Evolutionary conservation across 2,888 invertebrate species (phyloP), one percentile per base, ranked within the genome.

Genomic region (Tuta absoluta): DNA sequence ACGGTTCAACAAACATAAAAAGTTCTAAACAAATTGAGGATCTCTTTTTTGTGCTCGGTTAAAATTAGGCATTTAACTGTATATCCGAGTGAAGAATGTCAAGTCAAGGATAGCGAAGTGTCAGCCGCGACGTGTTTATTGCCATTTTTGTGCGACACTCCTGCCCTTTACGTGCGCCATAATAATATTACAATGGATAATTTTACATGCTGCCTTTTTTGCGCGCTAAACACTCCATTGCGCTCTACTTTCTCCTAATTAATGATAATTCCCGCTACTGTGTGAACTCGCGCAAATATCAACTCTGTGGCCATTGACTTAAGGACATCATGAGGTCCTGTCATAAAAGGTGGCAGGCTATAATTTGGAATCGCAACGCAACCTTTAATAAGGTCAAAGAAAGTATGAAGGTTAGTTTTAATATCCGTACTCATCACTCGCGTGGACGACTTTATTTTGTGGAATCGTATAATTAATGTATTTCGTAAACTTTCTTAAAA

Each of bases 161-260:
- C 63, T 85, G 84, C 80, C 87, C 86, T 87, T 87, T 86, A 80
- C 87, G 84, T 85, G 82, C 73, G 62, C 72, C 38, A 24, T 56
- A 56, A 21, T 53, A 53, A 70, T 73, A 68, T 72, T 66, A 64
- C 65, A 60, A 66, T 64, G 66, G 62, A 63, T 66, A 65, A 65
- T 75, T 75, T 75, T 75, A 75, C 72, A 68, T 76, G 72, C 72
- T 65, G 66, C 71, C 63, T 72, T 80, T 84, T 82, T 82, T 82
- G 73, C 75, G 64, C 67, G 66, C 72, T 75, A 68, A 75, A 75
- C 78, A 78, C 77, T 77, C 71, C 72, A 76, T 72, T 71, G 74
- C 72, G 69, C 69, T 73, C 75, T 72, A 82, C 89, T 89, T 89
- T 89, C 88, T 79, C 86, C 83, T 85, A 79, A 80, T 81, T 81